Base-by-base conservation (phyloP, 2,113 vertebrate species). In the Galemys pyrenaicus region DNA sequence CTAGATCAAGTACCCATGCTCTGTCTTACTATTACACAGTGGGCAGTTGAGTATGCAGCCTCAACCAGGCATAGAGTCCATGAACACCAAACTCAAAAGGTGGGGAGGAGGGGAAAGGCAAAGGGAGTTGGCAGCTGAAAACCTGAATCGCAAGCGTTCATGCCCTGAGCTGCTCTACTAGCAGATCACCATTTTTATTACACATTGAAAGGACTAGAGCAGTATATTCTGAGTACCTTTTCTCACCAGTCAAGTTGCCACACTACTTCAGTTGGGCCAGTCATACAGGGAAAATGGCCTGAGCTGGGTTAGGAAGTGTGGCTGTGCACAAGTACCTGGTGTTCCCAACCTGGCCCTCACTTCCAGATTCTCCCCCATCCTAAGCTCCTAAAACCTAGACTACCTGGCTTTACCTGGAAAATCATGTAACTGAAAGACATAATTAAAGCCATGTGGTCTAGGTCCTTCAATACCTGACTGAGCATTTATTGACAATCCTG, bases 351-450 rank as follows among this genome's bases (percentile, higher is more conserved):
- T 85, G 30, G 62, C 35, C 30, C 73, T 51, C 49, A 37, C 26
- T 78, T 71, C 46, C 62, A 78, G 32, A 78, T 87, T 20, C 10
- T 83, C 13, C 32, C 10, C 49, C 6, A 24, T 64, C 35, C 1
- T n/a, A n/a, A 81, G 51, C 30, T 49, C 89, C 65, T 80, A 46
- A 70, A 49, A 5, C 67, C 39, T 30, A 92, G 17, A 81, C 75
- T 6, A 90, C 77, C 54, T 84, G 37, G 46, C n/a, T 30, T 92
- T 90, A 88, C 86, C 62, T 79, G 62, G 37, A 49, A 89, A 67
- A 73, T 92, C 15, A 17, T 89, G 5, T 65, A 79, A 54, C 58
- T 49, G 8, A 84, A 94, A 70, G 62, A 90, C 37, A 41, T 32
- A 46, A 28, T 87, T 91, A 60, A 78, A 74, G 30, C 49, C 44